phyloP scores from a whole-genome alignment of 1,140 invertebrate genomes.

The Drosophila ironensis region DNA sequence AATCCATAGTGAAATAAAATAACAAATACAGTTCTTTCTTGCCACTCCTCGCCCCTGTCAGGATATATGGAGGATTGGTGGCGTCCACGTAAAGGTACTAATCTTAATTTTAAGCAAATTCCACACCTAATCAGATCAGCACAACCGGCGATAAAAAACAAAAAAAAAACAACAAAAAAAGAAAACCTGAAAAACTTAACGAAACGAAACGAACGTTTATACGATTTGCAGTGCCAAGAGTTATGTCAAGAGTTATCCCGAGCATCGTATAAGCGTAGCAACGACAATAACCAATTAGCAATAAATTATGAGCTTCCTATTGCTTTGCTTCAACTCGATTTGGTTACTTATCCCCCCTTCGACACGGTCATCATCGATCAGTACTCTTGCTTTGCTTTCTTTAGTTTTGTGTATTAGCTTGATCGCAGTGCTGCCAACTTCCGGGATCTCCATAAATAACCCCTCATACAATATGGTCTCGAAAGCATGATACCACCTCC shows the following conservation, averaged over 20 bases:
- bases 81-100: slow-evolving; percentile 95
- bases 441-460: neutral
- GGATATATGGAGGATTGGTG: slow-evolving; percentile 98
- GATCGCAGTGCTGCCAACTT: neutral
- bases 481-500: too few species aligned
- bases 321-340: slow-evolving; percentile 32
- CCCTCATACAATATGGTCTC: too few species aligned
- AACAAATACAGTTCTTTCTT: slow-evolving; percentile 85
- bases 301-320: slow-evolving; percentile 19
- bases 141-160: too few species aligned
- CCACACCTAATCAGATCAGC: slow-evolving; percentile 43
- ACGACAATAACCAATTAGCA: slow-evolving; percentile 16
- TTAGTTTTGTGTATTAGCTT: neutral
- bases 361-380: slow-evolving; percentile 1
- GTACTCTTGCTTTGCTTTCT: neutral
- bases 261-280: slow-evolving; percentile 20
- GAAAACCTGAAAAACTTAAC: neutral
- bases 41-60: slow-evolving; percentile 95
- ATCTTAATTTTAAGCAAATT: slow-evolving; percentile 70
- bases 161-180: neutral
- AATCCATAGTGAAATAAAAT: slow-evolving; percentile 81
- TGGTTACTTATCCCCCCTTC: slow-evolving; percentile 1
- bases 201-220: slow-evolving; percentile 22
- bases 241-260: neutral
- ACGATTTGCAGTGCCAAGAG: too few species aligned